phyloP scores from a whole-genome alignment of 2,888 invertebrate genomes.

The Cerastis rubricosa region DNA sequence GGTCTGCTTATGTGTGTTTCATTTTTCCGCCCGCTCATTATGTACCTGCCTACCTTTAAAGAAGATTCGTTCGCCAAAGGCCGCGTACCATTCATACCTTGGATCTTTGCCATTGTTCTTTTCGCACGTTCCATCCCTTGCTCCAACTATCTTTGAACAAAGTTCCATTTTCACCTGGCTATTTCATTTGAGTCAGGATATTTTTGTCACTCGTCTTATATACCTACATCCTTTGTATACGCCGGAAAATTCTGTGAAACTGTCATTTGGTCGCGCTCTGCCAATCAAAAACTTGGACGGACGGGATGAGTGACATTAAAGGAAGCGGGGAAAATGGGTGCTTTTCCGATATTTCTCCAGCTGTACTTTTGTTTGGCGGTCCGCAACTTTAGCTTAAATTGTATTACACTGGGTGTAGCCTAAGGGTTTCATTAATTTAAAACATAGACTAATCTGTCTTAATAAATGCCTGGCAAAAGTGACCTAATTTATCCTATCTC shows the following conservation, averaged over 20 bases:
- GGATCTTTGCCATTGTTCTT: conserved; percentile 48
- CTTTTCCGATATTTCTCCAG: not conserved
- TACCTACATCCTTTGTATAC: not conserved
- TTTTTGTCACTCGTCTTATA: conserved; percentile 19
- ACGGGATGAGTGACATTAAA: conserved; percentile 41
- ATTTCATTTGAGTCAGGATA: conserved; percentile 12
- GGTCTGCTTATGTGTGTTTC: not conserved
- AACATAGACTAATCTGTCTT: conserved; percentile 10
- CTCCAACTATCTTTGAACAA: conserved; percentile 37
- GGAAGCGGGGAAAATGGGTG: conserved; percentile 20
- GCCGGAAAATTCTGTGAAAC: conserved; percentile 21
- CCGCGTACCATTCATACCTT: conserved; percentile 35
- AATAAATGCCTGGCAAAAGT: conserved; percentile 1
- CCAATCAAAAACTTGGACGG: conserved; percentile 56
- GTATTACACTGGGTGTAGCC: not conserved
- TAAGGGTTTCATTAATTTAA: not conserved
- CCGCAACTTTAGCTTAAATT: conserved; percentile 4
- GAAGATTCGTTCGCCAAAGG: conserved; percentile 37
- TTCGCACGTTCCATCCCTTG: conserved; percentile 35
- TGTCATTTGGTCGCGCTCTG: conserved; percentile 40
- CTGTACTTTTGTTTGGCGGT: conserved; percentile 14
- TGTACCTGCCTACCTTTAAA: conserved; percentile 15
- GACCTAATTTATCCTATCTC: not conserved
- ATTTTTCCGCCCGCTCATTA: not conserved
- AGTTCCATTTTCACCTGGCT: conserved; percentile 36